phyloP scores from a whole-genome alignment of 2,113 vertebrate species.

The Agapornis roseicollis region DNA sequence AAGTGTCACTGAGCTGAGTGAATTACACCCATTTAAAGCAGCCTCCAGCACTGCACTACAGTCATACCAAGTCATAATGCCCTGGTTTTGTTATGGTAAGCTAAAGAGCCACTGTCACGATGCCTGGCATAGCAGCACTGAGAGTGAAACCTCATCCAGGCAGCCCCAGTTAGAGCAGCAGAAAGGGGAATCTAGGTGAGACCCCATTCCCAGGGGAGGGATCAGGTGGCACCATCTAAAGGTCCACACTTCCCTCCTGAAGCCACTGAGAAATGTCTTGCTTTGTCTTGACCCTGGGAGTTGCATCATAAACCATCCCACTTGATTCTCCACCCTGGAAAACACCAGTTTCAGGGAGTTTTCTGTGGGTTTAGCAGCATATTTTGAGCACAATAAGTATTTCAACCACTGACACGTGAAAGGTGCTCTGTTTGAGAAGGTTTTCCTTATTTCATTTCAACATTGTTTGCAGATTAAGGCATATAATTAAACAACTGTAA shows the following conservation, averaged over 20 bases:
- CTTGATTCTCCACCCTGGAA: rapidly evolving
- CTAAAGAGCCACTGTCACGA: rapidly evolving
- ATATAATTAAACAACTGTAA: neutral
- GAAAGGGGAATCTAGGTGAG: rapidly evolving
- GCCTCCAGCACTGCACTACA: neutral
- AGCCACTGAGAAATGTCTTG: neutral
- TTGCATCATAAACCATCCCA: rapidly evolving
- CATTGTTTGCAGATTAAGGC: neutral
- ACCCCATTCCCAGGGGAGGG: too few relatives aligned
- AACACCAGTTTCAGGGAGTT: neutral
- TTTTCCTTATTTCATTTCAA: neutral
- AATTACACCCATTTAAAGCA: neutral
- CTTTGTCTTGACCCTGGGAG: neutral
- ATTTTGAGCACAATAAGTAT: neutral
- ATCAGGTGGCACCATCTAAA: neutral
- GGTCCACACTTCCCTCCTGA: neutral
- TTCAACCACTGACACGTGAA: neutral
- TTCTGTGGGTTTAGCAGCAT: neutral
- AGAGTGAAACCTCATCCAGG: neutral
- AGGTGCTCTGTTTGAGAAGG: rapidly evolving
- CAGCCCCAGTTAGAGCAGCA: neutral
- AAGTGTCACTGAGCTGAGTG: neutral
- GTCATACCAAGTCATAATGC: neutral
- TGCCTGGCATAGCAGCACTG: neutral
- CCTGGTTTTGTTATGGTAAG: neutral